A percentile compares a stretch with the other conserved stretches of the same genome.
phyloP scores from a whole-genome alignment of 2,113 vertebrate species.

The Pelecanus crispus region DNA sequence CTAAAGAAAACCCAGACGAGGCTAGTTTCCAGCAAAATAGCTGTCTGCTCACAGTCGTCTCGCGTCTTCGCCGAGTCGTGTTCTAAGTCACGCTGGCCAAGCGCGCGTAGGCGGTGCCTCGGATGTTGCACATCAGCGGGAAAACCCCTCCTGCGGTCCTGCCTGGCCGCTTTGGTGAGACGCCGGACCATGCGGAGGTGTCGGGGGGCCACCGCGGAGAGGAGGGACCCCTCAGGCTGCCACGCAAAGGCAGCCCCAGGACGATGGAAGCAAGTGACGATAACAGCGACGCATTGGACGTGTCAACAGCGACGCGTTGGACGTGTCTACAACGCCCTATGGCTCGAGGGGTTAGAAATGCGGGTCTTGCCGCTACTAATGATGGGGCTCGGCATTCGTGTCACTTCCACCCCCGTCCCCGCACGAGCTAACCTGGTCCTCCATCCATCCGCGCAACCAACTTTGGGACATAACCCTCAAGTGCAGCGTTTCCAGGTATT shows the following conservation, averaged over 20 bases:
- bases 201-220: rapidly evolving
- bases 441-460: rapidly evolving
- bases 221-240: neutral
- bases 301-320: too few species aligned
- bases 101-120: rapidly evolving
- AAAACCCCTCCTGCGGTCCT: neutral
- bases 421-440: too few species aligned
- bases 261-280: too few species aligned
- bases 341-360: neutral
- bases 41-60: neutral
- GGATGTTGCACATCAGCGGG: rapidly evolving
- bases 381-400: neutral
- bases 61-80: rapidly evolving
- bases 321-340: rapidly evolving
- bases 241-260: neutral
- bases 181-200: rapidly evolving
- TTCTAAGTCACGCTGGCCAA: too few species aligned
- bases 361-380: neutral
- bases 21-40: neutral
- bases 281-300: rapidly evolving
- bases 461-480: neutral
- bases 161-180: neutral
- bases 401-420: neutral
- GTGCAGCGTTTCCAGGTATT: too few species aligned
- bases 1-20: neutral